Evolutionary conservation across 92 coral and sea anemone genomes (phyloP).

Genomic region (Siderastrea siderea): DNA sequence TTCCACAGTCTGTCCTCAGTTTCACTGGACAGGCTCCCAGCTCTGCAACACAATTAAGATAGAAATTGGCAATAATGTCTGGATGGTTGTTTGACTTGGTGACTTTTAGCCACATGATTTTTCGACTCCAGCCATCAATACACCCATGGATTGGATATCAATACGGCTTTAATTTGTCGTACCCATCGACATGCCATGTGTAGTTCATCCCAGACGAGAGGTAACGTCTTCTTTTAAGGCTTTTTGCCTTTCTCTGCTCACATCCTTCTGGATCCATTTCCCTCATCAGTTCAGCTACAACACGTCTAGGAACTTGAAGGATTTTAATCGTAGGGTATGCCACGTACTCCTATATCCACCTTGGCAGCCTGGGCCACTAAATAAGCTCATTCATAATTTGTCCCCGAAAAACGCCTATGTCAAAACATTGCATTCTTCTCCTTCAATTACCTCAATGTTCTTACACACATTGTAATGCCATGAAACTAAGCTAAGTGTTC

Average conservation of each 20-base stretch:
- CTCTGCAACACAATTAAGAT: slow-evolving; percentile 54
- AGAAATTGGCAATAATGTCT: slow-evolving; percentile 66
- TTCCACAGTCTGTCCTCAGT: slow-evolving; percentile 77
- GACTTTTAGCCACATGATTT: slow-evolving; percentile 69
- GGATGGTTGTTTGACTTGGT: slow-evolving; percentile 71
- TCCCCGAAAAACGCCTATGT: slow-evolving; percentile 59
- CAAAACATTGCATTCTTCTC: slow-evolving; percentile 62
- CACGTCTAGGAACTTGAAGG: slow-evolving; percentile 71
- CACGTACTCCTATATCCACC: slow-evolving; percentile 66
- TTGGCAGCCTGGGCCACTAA: slow-evolving; percentile 61
- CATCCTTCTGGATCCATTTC: slow-evolving; percentile 73
- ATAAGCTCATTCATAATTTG: slow-evolving; percentile 50
- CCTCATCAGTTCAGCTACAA: slow-evolving; percentile 55
- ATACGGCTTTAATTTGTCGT: slow-evolving; percentile 73
- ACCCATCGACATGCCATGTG: slow-evolving; percentile 79
- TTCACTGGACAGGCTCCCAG: slow-evolving; percentile 71
- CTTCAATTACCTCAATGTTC: slow-evolving; percentile 55
- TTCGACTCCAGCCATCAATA: slow-evolving; percentile 73
- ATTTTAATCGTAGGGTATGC: slow-evolving; percentile 39
- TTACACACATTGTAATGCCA: slow-evolving; percentile 54
- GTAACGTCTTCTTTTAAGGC: slow-evolving; percentile 59
- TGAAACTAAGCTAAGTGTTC: slow-evolving; percentile 52
- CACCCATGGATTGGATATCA: slow-evolving; percentile 77
- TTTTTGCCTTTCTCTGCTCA: slow-evolving; percentile 57
- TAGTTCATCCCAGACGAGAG: slow-evolving; percentile 52